A percentile compares a stretch with the other conserved stretches of the same genome.
These are phyloP conservation scores for Macaria liturata DNA, from an alignment of 2,888 invertebrate genomes.

Conservation along the genomic window DNA sequence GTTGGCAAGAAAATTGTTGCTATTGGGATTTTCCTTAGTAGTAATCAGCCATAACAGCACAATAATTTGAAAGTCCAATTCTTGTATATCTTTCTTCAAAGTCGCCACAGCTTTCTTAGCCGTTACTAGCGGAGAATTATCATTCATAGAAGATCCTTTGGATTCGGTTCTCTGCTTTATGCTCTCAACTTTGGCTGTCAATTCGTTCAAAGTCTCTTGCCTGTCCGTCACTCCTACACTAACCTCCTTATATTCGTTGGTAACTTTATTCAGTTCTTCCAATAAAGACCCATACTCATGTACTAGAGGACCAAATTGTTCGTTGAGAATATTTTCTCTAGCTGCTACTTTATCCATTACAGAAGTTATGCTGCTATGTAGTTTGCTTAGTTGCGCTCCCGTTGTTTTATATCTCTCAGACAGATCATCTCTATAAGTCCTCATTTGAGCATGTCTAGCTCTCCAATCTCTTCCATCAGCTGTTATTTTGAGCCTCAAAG, in stretches of 20 bases:
- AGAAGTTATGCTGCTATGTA: conserved; percentile 91
- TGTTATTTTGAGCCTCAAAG: conserved; percentile 86
- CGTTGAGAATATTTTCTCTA: conserved; percentile 96
- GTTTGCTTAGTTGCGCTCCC: conserved; percentile 89
- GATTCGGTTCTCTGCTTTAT: conserved; percentile 98
- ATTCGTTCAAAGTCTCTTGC: conserved; percentile 87
- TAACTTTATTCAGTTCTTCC: conserved; percentile 87
- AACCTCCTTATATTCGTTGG: conserved; percentile 90
- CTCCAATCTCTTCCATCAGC: conserved; percentile 92
- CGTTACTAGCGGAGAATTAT: conserved; percentile 92
- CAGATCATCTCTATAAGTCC: conserved; percentile 85
- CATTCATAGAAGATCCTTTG: conserved; percentile 85
- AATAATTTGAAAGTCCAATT: conserved; percentile 97
- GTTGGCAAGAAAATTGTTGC: conserved; percentile 63
- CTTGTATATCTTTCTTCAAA: conserved; percentile 94
- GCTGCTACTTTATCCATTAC: conserved; percentile 95
- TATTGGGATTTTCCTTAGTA: conserved; percentile 81
- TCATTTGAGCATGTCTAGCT: conserved; percentile 96
- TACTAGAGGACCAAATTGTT: conserved; percentile 91
- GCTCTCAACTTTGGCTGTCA: conserved; percentile 94
- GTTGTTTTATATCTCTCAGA: conserved; percentile 80
- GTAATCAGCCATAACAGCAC: conserved; percentile 92
- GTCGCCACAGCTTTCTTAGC: conserved; percentile 95
- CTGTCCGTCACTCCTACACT: conserved; percentile 94
- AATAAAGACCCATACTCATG: conserved; percentile 89